Percentiles rank a stretch among this genome's conserved stretches.
These are phyloP conservation scores for Pygocentrus nattereri DNA, from an alignment of 2,797 vertebrate species.

Conservation along the genomic window DNA sequence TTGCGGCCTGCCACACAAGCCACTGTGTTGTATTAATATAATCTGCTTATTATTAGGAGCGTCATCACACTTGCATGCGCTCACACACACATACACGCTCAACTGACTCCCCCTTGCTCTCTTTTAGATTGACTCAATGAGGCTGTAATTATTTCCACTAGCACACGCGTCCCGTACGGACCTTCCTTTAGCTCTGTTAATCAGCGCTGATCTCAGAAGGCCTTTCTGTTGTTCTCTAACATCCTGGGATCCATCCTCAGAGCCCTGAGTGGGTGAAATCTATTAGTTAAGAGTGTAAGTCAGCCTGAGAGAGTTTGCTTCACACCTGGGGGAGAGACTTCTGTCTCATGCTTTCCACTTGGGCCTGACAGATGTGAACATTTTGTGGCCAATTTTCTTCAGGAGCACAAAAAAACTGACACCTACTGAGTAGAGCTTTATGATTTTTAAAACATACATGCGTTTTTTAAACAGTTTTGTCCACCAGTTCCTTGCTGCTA, in stretches of 20 bases:
- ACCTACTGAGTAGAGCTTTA: too few species aligned
- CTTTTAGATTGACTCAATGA: constrained; percentile 43
- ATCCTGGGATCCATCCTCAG: constrained; percentile 55
- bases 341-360: neutral
- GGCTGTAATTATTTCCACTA: constrained; percentile 52
- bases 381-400: neutral
- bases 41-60: constrained; percentile 72
- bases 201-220: constrained; percentile 53
- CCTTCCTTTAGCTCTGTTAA: constrained; percentile 60
- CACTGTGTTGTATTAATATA: constrained; percentile 69
- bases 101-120: constrained; percentile 42
- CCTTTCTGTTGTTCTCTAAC: constrained; percentile 42
- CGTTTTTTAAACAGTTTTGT: too few species aligned
- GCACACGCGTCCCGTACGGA: constrained; percentile 48
- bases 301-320: constrained; percentile 33
- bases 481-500: too few species aligned
- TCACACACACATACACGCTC: constrained; percentile 40
- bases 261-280: constrained; percentile 57
- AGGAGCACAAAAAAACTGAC: neutral
- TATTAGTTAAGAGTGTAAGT: constrained; percentile 58
- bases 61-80: constrained; percentile 34
- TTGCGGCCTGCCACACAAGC: constrained; percentile 61
- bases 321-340: constrained; percentile 24
- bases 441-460: too few species aligned
- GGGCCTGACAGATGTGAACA: neutral